phyloP scores from a whole-genome alignment of 2,888 invertebrate species.

The Chrysolina americana region DNA sequence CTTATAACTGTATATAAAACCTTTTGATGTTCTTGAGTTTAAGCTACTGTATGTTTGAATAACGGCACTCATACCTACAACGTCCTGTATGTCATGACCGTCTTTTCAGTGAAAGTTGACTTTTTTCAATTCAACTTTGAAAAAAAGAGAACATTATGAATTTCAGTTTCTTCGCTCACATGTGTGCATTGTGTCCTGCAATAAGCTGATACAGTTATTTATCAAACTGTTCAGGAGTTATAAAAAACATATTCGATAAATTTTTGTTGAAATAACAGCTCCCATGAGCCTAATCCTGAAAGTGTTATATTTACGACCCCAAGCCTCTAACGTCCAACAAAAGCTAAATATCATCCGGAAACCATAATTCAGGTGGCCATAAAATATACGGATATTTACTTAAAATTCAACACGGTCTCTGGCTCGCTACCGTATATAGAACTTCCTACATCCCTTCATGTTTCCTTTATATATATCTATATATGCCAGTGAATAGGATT shows the following conservation, averaged over 20 bases:
- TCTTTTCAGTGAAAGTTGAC: no score
- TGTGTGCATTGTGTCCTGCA: background rate
- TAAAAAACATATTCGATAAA: conserved; percentile 25
- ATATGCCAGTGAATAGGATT: conserved; percentile 39
- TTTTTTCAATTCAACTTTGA: background rate
- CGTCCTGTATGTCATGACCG: no score
- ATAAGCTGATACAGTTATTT: conserved; percentile 19
- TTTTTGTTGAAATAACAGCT: conserved; percentile 39
- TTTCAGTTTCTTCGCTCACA: background rate
- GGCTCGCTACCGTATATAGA: conserved; percentile 31
- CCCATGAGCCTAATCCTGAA: conserved; percentile 50
- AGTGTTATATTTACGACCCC: conserved; percentile 55
- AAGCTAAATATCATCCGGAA: conserved; percentile 55
- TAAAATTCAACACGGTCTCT: conserved; percentile 51
- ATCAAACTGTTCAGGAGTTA: conserved; percentile 13
- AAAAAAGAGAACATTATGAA: background rate
- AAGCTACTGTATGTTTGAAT: no score
- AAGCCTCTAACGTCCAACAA: conserved; percentile 45
- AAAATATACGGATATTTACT: conserved; percentile 52
- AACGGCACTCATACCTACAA: no score
- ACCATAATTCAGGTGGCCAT: conserved; percentile 54
- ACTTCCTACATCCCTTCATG: conserved; percentile 35
- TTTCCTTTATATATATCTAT: conserved; percentile 39
- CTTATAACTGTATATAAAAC: no score
- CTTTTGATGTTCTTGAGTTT: no score